Base-by-base conservation (phyloP, 2,797 vertebrate genomes). In the Harpia harpyja region DNA sequence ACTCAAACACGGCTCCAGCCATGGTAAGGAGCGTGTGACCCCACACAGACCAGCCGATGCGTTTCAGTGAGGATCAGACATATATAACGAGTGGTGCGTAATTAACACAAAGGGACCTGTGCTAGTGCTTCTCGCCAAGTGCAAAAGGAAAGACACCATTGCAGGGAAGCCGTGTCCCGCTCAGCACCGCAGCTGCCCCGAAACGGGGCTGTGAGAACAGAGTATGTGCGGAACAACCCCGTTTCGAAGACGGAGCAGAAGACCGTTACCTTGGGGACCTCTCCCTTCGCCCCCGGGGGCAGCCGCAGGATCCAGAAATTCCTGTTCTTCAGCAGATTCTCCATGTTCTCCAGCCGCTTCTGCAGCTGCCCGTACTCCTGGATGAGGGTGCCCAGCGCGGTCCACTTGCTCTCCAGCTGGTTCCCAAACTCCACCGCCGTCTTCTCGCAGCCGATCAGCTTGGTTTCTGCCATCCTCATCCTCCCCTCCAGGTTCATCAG, bases 391-490 rank as follows among this genome's bases (percentile, higher is more conserved):
- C 98, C 98, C 95, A 98, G 95, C 12, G 97, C 97, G 0, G 98
- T 97, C 98, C 98, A 98, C 89, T 98, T 98, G 97, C 98, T 97
- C 65, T 98, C 98, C 93, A 98, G 96, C 95, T 98, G 98, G 81
- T 97, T 98, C 11, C 98, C 98, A 0, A 98, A 98, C 39, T 98
- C 98, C 1, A 97, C 97, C 5, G 96, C 97, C 4, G 98, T 98
- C 81, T 98, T 98, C 88, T 98, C 98, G 10, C 98, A 98, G 89
- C 97, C 97, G 67, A 98, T 97, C 89, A 98, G 93, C 64, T 98
- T 98, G 23, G 96, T 98, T 75, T 98, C 98, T 0, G 98, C 97
- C 54, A 98, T 97, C 70, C 98, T 97, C 76, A 98, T 97, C 76
- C 98, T 95, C 28, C 98, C 98, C 33, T 98, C 98, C 68, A 98